phyloP scores from a whole-genome alignment of 2,797 vertebrate genomes.

The Ctenochaetus hawaiiensis region DNA sequence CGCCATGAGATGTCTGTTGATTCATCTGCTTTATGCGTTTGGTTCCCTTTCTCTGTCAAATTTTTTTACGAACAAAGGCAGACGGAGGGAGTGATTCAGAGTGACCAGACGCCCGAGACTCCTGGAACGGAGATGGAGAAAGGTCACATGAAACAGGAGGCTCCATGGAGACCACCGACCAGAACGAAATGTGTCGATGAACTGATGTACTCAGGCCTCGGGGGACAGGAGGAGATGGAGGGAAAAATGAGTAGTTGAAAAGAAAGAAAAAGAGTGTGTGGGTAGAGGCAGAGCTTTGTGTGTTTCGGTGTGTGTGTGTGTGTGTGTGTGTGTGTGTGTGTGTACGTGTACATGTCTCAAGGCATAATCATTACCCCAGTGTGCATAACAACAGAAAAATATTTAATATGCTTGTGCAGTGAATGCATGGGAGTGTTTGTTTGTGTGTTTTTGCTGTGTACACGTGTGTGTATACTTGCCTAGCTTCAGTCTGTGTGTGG shows the following conservation, averaged over 20 bases:
- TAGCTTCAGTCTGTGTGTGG: conserved; percentile 32
- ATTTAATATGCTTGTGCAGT: background rate
- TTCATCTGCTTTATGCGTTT: conserved; percentile 75
- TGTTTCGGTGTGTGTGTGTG: conserved; percentile 17
- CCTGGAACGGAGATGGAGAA: conserved; percentile 68
- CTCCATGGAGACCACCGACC: conserved; percentile 77
- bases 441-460: conserved; percentile 9
- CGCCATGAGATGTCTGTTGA: conserved; percentile 74
- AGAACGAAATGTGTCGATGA: conserved; percentile 77
- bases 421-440: conserved; percentile 18
- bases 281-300: conserved; percentile 18
- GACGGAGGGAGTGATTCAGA: conserved; percentile 76
- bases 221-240: conserved; percentile 61
- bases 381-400: conserved; percentile 34
- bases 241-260: conserved; percentile 60
- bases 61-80: conserved; percentile 81
- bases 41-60: conserved; percentile 62
- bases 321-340: conserved; percentile 12
- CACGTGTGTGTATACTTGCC: conserved; percentile 1
- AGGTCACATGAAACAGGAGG: conserved; percentile 83
- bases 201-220: conserved; percentile 74
- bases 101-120: conserved; percentile 80
- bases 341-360: conserved; percentile 32
- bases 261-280: conserved; percentile 41
- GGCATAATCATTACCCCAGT: conserved; percentile 31